These are phyloP conservation scores for Apistogramma diplotaenia DNA, from an alignment of 2,113 vertebrate genomes.

Conservation along the genomic window DNA sequence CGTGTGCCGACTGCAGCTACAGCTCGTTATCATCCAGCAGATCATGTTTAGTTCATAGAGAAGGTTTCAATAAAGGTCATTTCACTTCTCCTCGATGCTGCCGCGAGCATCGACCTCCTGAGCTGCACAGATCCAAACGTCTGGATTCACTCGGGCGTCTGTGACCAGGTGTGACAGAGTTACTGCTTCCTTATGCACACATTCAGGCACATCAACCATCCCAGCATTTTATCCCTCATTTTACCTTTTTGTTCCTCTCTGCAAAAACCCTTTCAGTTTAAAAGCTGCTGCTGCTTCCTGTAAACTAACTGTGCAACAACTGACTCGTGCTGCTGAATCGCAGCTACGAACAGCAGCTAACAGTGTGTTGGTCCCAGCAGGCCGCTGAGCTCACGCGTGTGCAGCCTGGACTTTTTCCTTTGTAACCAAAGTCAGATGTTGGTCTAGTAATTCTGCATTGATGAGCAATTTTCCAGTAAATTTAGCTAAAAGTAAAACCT, in stretches of 20 bases:
- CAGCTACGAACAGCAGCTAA: neutral
- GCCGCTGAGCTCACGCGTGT: neutral
- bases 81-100: too few relatives aligned
- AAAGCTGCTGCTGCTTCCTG: too few relatives aligned
- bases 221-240: neutral
- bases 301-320: too few relatives aligned
- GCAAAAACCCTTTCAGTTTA: rapidly evolving
- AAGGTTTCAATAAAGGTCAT: too few relatives aligned
- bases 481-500: neutral
- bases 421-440: slow-evolving; percentile 19
- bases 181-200: neutral
- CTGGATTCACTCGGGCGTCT: neutral
- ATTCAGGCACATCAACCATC: neutral
- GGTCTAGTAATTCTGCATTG: neutral
- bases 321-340: too few relatives aligned
- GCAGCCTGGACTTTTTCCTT: neutral
- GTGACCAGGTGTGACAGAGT: neutral
- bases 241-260: neutral
- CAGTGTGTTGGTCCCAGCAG: neutral
- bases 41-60: neutral
- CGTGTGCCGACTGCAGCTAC: neutral
- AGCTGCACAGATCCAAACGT: too few relatives aligned
- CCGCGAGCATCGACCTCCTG: too few relatives aligned
- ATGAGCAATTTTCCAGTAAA: neutral
- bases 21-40: neutral